A percentile compares a stretch with the other conserved stretches of the same genome.
These are phyloP conservation scores for Schizothorax lantsangensis DNA, from an alignment of 2,797 vertebrate genomes.

Conservation along the genomic window DNA sequence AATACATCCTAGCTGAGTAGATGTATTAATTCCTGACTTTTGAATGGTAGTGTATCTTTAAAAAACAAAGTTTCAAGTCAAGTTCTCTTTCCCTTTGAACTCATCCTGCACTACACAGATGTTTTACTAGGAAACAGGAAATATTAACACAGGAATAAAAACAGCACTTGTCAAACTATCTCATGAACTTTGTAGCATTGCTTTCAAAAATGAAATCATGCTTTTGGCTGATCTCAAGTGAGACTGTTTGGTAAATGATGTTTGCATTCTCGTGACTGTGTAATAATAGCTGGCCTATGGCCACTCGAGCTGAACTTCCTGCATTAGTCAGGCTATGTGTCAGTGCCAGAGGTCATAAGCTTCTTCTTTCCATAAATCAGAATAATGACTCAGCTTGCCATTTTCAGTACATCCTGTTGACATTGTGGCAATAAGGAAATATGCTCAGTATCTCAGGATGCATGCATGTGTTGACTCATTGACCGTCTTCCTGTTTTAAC, in stretches of 20 bases:
- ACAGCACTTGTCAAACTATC: neutral
- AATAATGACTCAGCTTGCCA: conserved; percentile 3
- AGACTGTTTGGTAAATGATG: neutral
- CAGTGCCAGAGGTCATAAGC: conserved; percentile 24
- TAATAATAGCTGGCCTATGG: conserved; percentile 31
- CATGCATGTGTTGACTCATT: neutral
- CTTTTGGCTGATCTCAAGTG: neutral
- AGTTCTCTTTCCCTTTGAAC: neutral
- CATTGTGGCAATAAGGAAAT: neutral
- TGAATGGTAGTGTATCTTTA: neutral
- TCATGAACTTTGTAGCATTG: neutral
- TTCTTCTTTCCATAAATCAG: conserved; percentile 35
- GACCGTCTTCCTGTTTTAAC: neutral
- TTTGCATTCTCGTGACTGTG: neutral
- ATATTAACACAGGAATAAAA: neutral
- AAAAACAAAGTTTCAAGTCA: neutral
- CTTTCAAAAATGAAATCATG: neutral
- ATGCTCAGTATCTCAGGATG: neutral
- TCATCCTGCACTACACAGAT: neutral
- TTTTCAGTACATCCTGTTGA: conserved; percentile 35
- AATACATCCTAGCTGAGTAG: neutral
- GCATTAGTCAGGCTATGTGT: neutral
- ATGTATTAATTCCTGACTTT: neutral
- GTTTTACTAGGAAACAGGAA: neutral
- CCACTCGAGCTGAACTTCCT: conserved; percentile 2